Evolutionary conservation across 2,888 invertebrate species (phyloP).

Genomic region (Zaprionus lineosus): DNA sequence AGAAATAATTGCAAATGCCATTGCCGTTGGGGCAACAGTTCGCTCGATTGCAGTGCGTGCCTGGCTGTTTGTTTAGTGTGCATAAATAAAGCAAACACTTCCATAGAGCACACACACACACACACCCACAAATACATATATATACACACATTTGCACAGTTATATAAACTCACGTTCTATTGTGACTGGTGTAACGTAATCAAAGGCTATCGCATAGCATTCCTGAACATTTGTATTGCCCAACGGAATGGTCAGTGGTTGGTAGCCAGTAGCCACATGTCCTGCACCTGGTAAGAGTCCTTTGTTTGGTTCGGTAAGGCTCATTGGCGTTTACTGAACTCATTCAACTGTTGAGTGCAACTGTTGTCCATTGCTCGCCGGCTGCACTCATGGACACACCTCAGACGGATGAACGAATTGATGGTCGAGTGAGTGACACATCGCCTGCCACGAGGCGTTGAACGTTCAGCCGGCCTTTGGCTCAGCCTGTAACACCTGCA

Average conservation of each 20-base stretch:
- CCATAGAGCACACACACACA: conserved; percentile 20
- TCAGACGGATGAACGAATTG: conserved; percentile 6
- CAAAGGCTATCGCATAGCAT: conserved; percentile 63
- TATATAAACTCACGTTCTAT: neutral
- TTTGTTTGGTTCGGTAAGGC: conserved; percentile 17
- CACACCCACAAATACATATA: conserved; percentile 14
- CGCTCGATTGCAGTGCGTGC: conserved; percentile 35
- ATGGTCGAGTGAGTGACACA: conserved; percentile 28
- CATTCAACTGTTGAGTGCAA: conserved; percentile 69
- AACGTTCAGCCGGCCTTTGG: conserved; percentile 10
- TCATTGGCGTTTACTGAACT: conserved; percentile 15
- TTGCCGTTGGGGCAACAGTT: neutral
- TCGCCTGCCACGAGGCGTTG: conserved; percentile 12
- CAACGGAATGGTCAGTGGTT: conserved; percentile 21
- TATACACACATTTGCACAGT: neutral
- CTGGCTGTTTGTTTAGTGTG: conserved; percentile 57
- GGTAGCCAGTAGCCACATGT: neutral
- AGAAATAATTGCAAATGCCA: conserved; percentile 38
- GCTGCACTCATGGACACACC: conserved; percentile 41
- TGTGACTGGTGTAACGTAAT: conserved; percentile 39
- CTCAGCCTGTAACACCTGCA: conserved; percentile 31
- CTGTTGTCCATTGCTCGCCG: conserved; percentile 50
- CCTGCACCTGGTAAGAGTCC: conserved; percentile 1
- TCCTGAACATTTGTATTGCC: conserved; percentile 32
- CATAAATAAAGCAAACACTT: conserved; percentile 65